Base-by-base conservation (phyloP, 35 echinoderm and acorn worm genomes). In the Chiridota heheva region DNA sequence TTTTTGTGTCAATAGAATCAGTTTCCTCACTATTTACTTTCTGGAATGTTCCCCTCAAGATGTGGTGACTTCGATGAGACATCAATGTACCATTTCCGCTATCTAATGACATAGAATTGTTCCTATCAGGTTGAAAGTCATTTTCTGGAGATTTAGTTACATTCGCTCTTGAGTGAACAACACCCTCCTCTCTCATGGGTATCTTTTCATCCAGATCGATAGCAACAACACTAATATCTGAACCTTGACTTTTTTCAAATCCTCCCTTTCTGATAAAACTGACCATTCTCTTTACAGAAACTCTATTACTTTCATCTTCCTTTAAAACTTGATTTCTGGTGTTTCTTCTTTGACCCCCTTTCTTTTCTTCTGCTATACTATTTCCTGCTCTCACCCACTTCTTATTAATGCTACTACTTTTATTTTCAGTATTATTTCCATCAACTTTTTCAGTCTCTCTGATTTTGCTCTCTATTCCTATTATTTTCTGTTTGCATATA, bases 251-350 rank as follows among this genome's bases (percentile, higher is more conserved):
- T n/a, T n/a, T n/a, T n/a, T n/a, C n/a, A 29, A 78, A 20, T 22
- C 75, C 75, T 22, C 75, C 75, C 42, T 78, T 78, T 36, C 47
- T 49, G 18, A 78, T 78, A 61, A 78, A 78, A 42, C 75, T 78
- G 6, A 78, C 75, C 75, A 78, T 78, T 17, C 75, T 38, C 33
- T 62, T 78, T 10, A 78, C 75, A 61, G 75, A 78, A 4, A 78
- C n/a, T 6, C 70, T 47, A 1, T 34, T 3, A 2, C 44, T 40
- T 40, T 57, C 51, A 8, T 38, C 33, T 4, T 61, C 53, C 18
- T n/a, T n/a, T n/a, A 15, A 30, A 60, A 5, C n/a, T 13, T 30
- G 17, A 4, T 0, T 3, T 5, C 31, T 5, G 20, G 33, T 35
- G 22, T 36, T 58, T 33, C 15, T 42, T 7, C 38, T 17, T 2